Percentiles rank a stretch among this genome's conserved stretches.
phyloP scores from a whole-genome alignment of 2,797 vertebrate genomes.

The Dendrocincla tyrannina region DNA sequence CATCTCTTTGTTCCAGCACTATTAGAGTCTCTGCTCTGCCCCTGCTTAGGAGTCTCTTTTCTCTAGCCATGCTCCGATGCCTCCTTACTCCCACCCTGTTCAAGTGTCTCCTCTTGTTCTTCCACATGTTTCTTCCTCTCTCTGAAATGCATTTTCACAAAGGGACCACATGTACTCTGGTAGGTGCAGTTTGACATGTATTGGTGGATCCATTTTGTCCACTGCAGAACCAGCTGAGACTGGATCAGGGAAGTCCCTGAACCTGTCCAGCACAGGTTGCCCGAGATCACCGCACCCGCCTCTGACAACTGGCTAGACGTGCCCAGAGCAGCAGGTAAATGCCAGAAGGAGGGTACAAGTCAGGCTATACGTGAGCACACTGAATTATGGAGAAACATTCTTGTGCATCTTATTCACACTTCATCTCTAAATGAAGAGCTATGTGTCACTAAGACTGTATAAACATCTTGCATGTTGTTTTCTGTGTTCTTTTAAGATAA shows the following conservation, averaged over 20 bases:
- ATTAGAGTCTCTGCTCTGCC: fast-evolving
- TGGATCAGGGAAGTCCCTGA: background rate
- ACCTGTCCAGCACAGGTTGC: background rate
- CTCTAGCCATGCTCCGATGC: background rate
- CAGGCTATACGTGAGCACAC: background rate
- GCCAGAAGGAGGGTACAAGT: background rate
- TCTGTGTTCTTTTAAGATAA: background rate
- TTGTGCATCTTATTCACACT: background rate
- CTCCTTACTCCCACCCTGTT: background rate
- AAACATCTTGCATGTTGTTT: background rate
- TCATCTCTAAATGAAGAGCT: background rate
- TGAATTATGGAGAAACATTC: background rate
- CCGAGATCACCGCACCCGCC: fast-evolving
- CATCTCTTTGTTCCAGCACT: background rate
- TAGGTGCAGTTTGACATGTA: background rate
- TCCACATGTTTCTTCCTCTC: background rate
- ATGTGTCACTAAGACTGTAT: background rate
- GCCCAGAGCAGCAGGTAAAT: background rate
- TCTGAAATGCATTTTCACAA: background rate
- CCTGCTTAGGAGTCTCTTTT: background rate
- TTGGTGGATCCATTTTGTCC: fast-evolving
- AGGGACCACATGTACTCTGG: fast-evolving
- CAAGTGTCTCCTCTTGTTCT: background rate
- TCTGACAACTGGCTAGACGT: fast-evolving
- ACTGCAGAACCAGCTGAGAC: background rate